phyloP scores from a whole-genome alignment of 2,113 vertebrate species.

The Dicentrarchus labrax region DNA sequence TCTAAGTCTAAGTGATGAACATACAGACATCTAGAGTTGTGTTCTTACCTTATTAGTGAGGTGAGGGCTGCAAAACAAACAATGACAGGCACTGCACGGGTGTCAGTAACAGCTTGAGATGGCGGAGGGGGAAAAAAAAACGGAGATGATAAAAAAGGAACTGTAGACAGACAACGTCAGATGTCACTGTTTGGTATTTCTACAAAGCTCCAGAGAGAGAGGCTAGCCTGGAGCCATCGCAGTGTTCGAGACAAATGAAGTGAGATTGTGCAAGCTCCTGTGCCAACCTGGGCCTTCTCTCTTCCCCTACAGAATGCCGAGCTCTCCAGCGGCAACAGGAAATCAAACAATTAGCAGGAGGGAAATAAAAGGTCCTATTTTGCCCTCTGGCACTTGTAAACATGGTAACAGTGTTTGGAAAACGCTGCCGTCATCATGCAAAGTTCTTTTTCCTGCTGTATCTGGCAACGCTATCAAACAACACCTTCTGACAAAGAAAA shows the following conservation, averaged over 20 bases:
- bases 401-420: conserved; percentile 75
- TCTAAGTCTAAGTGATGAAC: too few relatives aligned
- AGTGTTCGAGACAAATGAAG: conserved; percentile 78
- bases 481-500: conserved; percentile 12
- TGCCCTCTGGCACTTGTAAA: conserved; percentile 81
- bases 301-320: conserved; percentile 58
- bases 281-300: conserved; percentile 70
- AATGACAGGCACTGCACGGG: conserved; percentile 53
- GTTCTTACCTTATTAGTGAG: conserved; percentile 51
- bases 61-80: conserved; percentile 60
- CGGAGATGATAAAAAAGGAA: conserved; percentile 51
- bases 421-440: conserved; percentile 68
- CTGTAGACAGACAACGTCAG: conserved; percentile 75
- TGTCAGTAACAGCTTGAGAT: conserved; percentile 67
- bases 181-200: conserved; percentile 84
- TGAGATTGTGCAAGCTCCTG: conserved; percentile 61
- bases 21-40: conserved; percentile 19
- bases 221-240: conserved; percentile 79
- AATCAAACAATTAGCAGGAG: conserved; percentile 89
- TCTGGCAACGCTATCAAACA: conserved; percentile 25
- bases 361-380: conserved; percentile 83
- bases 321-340: conserved; percentile 84
- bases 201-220: conserved; percentile 84
- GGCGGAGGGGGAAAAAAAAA: conserved; percentile 20
- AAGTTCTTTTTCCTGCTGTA: conserved; percentile 64